Evolutionary conservation across 2,797 vertebrate species (phyloP), one percentile per base, ranked within the genome.

Genomic region (Catharus ustulatus): DNA sequence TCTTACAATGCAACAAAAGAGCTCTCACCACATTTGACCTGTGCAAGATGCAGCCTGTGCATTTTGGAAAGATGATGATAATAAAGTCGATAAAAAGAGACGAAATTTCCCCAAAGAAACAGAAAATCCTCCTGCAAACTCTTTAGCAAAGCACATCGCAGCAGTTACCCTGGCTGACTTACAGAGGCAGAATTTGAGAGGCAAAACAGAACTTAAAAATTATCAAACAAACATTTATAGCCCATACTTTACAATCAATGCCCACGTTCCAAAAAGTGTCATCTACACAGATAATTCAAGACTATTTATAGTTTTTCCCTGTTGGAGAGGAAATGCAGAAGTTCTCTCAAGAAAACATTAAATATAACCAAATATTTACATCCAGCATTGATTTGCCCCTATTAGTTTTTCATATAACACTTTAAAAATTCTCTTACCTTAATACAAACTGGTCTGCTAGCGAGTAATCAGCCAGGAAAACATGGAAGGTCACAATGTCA

Each of bases 391-490:
- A 55, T 87, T 72, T 74, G 21, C 43, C 49, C 23, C 19, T 30
- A 4, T 67, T 32, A 57, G 42, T n/a, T 93, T 43, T 49, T 36
- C 46, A 83, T 6, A 72, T 2, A 58, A 58, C 19, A 72, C 40
- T 85, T 80, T 0, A 74, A 85, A 92, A 16, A 27, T 55, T 71
- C 54, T 80, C 98, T 94, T 97, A 99, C 99, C 99, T 98, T 51
- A 99, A 94, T 2, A 98, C 99, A 95, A 99, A 99, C 95, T 98
- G 98, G 69, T 99, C 98, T n/a, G 93, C 97, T 51, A 96, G 91
- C 0, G 99, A 99, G 57, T 97, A 94, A 1, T 98, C 97, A 88
- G 97, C 98, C 97, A 99, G 98, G 79, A 98, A 98, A 73, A 99
- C 87, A 11, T 98, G 97, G 86, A 99, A 99, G 48, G 98, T 98